These are phyloP conservation scores for Anthoptus insignis DNA, from an alignment of 2,888 invertebrate genomes.

Conservation along the genomic window DNA sequence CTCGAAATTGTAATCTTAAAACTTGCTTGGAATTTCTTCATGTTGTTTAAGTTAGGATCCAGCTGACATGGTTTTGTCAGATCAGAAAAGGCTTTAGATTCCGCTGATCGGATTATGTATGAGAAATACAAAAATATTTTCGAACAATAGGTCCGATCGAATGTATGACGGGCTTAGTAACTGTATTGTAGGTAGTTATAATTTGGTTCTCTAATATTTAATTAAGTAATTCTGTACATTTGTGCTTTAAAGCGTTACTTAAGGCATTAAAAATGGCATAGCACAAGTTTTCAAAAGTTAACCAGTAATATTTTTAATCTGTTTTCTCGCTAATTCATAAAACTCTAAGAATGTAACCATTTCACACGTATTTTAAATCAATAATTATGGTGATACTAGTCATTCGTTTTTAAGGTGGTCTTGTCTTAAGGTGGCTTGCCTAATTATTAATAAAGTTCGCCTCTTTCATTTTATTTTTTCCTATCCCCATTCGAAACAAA, in stretches of 20 bases:
- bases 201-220: neutral
- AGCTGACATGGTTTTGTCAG: conserved; percentile 36
- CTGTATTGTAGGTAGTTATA: neutral
- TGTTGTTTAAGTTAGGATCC: conserved; percentile 63
- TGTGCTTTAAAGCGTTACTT: no score
- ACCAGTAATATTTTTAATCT: no score
- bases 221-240: neutral
- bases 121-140: conserved; percentile 21
- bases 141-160: conserved; percentile 24
- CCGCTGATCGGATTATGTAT: conserved; percentile 24
- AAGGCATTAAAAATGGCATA: no score
- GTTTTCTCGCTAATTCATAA: no score
- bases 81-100: conserved; percentile 30
- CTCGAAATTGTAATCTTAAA: conserved; percentile 85
- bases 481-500: neutral
- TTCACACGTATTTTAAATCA: no score
- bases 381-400: no score
- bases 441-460: no score
- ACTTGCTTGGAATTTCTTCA: conserved; percentile 85
- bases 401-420: no score
- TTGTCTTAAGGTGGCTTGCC: no score
- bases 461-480: no score
- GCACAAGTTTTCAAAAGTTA: no score
- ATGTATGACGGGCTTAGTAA: conserved; percentile 5
- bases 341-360: no score